Evolutionary conservation across 2,797 vertebrate species (phyloP).

Genomic region (Cossypha polioptera): DNA sequence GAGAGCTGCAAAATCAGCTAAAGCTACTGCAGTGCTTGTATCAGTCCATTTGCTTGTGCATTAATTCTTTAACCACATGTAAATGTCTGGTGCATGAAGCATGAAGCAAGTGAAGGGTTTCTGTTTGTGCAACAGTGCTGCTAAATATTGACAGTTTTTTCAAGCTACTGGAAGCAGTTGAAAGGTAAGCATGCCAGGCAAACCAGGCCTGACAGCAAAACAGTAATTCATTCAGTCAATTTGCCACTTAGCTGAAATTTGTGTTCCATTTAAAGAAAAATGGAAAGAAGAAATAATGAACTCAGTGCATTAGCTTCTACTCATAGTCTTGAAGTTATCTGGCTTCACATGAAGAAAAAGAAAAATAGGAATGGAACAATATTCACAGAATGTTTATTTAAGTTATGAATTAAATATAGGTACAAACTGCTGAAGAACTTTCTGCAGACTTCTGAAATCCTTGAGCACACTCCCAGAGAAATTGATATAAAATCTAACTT

Average conservation of each 20-base stretch:
- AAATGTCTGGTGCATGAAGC: background rate
- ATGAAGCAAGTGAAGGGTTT: background rate
- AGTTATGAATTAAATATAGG: background rate
- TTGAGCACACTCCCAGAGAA: background rate
- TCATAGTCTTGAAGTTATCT: background rate
- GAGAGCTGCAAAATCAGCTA: background rate
- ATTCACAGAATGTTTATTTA: background rate
- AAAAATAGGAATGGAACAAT: background rate
- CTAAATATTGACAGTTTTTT: conserved; percentile 10
- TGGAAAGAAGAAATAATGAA: background rate
- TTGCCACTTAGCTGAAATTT: background rate
- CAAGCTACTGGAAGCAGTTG: background rate
- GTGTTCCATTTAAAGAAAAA: background rate
- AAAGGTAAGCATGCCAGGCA: background rate
- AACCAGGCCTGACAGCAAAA: background rate
- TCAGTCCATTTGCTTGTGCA: background rate
- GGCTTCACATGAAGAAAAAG: background rate
- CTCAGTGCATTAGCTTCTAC: background rate
- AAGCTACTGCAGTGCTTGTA: background rate
- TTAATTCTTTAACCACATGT: background rate
- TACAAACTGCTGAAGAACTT: background rate
- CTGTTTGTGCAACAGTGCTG: background rate
- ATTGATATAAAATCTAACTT: background rate
- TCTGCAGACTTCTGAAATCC: background rate
- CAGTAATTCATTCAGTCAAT: background rate